Base-by-base conservation (phyloP, 2,113 vertebrate species). In the Sapajus apella region DNA sequence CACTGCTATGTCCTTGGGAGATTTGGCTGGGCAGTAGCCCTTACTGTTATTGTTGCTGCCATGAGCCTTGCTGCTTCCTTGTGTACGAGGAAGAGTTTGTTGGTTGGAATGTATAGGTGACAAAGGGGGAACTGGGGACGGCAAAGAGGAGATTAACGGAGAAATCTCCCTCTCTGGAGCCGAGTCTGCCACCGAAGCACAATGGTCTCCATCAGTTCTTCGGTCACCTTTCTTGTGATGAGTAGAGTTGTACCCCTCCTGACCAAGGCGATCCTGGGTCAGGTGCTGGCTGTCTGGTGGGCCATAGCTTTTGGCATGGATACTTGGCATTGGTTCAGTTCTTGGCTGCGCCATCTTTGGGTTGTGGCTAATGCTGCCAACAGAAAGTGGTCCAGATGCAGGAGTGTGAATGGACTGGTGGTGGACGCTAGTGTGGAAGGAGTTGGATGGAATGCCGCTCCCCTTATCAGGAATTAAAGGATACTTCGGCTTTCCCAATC, bases 51-150 rank as follows among this genome's bases (percentile, higher is more conserved):
- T 83, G 81, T 25, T 68, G 10, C 91, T 40, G 18, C 61, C 90
- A 97, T 82, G 98, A 95, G 79, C 64, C 81, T 96, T 97, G 96
- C 14, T 92, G 84, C 87, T 61, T 86, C 79, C 97, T 30, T 95
- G 97, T 3, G 5, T 72, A 47, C 98, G 98, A 83, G 98, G 98
- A 98, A 97, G 98, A 86, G 98, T 83, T 7, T 96, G 98, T 91
- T 99, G 99, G 98, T 52, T 98, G 99, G 99, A 99, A 99, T 99
- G 99, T 98, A 98, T 64, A 98, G 99, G 98, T 96, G 99, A 98
- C 97, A 99, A 94, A 66, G 99, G 97, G 93, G 98, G 86, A 73
- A 98, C 47, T 6, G 98, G 98, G 91, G 98, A 98, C 97, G 99
- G 98, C 98, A 99, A 90, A 90, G 98, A 72, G 18, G 98, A 96